Conservation (phyloP, 2,797 vertebrate species). For the Acanthurus leucopareius region DNA sequence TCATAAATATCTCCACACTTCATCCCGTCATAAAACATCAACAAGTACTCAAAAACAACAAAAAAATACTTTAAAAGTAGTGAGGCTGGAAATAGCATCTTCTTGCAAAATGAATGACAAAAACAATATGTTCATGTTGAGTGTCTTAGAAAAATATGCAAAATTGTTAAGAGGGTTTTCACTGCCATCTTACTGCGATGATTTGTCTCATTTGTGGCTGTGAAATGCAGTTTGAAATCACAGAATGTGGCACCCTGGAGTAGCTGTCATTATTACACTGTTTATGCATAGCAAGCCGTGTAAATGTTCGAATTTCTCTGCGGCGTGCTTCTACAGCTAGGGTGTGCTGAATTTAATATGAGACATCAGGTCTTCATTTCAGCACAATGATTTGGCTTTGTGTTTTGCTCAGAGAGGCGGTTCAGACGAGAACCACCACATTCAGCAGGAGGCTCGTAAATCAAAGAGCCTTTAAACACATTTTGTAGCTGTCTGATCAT, state of each 20-base stretch:
- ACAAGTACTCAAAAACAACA: not conserved
- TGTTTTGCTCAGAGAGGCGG: conserved; percentile 21
- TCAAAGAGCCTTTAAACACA: not conserved
- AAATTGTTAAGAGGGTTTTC: conserved; percentile 40
- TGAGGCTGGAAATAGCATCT: conserved; percentile 1
- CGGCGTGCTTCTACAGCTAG: conserved; percentile 12
- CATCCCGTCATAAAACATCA: not conserved
- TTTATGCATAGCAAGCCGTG: conserved; percentile 56
- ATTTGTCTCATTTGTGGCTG: conserved; percentile 62
- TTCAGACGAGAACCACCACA: conserved; percentile 8
- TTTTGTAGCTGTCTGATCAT: not conserved
- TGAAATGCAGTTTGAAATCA: conserved; percentile 67
- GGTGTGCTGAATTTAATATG: conserved; percentile 50
- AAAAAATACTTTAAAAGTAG: conserved; percentile 8
- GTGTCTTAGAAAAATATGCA: conserved; percentile 44
- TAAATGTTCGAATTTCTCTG: conserved; percentile 63
- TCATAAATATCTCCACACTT: not conserved
- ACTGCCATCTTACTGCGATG: conserved; percentile 39
- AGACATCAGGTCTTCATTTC: conserved; percentile 36
- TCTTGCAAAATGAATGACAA: conserved; percentile 39
- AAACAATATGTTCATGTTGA: conserved; percentile 26
- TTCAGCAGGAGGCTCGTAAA: conserved; percentile 11
- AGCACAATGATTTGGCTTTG: conserved; percentile 28
- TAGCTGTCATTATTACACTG: conserved; percentile 63
- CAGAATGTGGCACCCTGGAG: conserved; percentile 48